phyloP scores from a whole-genome alignment of 2,888 invertebrate species.

The Shargacucullia verbasci region DNA sequence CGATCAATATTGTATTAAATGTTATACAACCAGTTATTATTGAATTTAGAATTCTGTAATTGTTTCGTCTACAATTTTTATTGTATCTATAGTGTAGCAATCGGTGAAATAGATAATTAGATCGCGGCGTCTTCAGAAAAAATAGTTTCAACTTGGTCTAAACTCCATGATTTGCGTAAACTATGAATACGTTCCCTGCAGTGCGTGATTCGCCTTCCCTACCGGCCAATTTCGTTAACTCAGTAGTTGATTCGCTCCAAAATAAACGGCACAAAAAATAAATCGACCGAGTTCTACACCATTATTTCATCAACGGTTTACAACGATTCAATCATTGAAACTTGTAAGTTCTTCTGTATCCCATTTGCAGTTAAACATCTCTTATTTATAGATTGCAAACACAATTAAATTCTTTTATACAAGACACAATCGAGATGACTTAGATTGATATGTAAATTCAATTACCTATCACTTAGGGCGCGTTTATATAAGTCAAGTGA shows the following conservation, averaged over 20 bases:
- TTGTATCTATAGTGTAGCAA: neutral
- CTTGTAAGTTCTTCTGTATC: conserved; percentile 27
- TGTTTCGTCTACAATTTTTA: conserved; percentile 3
- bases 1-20: conserved; percentile 6
- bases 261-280: conserved; percentile 5
- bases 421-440: conserved; percentile 46
- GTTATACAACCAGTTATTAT: conserved; percentile 4
- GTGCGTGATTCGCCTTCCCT: conserved; percentile 1
- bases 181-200: conserved; percentile 26
- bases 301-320: conserved; percentile 38
- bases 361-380: conserved; percentile 33
- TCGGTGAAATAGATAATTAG: conserved; percentile 14
- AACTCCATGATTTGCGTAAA: conserved; percentile 33
- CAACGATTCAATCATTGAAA: conserved; percentile 37
- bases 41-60: neutral
- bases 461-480: conserved; percentile 37
- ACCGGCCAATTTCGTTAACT: too few relatives aligned
- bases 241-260: too few relatives aligned
- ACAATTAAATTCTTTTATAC: conserved; percentile 39
- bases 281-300: conserved; percentile 14
- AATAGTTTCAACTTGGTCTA: conserved; percentile 1
- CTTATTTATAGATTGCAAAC: conserved; percentile 26
- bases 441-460: conserved; percentile 57
- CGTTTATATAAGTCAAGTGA: too few relatives aligned
- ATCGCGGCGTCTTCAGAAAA: conserved; percentile 7